These are phyloP conservation scores for Odontamblyopus rebecca DNA, from an alignment of 2,797 vertebrate species.

Conservation along the genomic window DNA sequence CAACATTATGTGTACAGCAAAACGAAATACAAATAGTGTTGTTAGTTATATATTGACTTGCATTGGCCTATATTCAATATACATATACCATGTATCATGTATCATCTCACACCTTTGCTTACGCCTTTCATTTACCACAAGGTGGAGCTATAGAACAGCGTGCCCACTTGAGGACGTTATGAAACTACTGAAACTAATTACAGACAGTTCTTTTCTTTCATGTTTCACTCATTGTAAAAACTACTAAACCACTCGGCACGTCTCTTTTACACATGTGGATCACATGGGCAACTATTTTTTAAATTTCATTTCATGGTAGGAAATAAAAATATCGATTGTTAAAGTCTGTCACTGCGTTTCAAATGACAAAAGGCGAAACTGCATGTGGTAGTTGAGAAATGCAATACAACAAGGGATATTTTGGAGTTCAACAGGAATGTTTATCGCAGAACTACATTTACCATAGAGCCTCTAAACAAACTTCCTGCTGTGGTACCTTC, in stretches of 20 bases:
- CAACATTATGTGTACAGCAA: no score
- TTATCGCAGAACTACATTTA: background rate
- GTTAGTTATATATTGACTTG: no score
- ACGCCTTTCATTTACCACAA: background rate
- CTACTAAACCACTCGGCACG: background rate
- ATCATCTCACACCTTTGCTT: no score
- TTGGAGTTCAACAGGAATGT: background rate
- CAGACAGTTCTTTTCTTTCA: background rate
- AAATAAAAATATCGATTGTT: background rate
- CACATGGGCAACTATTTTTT: background rate
- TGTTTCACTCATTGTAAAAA: background rate
- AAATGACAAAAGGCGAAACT: background rate
- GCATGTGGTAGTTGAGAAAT: background rate
- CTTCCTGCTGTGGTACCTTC: conserved; percentile 4
- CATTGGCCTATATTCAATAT: no score
- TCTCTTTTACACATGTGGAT: background rate
- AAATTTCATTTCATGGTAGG: background rate
- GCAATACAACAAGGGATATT: background rate
- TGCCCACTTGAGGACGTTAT: background rate
- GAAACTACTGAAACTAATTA: background rate
- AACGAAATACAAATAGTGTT: no score
- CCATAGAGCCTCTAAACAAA: background rate
- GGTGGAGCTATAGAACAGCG: background rate
- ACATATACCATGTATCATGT: no score
- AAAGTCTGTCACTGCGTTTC: background rate